Conservation (phyloP, 2,113 vertebrate species). For the Sardina pilchardus region DNA sequence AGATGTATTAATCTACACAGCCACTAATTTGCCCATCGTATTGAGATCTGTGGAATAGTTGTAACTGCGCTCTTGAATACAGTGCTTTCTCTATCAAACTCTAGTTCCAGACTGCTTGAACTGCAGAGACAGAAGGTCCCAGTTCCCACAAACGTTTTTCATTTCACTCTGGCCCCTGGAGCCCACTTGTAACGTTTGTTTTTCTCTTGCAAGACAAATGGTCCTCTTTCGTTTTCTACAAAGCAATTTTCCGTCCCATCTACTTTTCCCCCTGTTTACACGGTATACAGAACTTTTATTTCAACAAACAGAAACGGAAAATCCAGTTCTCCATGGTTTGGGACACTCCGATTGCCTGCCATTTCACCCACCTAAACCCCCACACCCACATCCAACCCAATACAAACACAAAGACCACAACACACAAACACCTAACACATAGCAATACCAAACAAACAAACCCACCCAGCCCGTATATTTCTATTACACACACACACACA, state of each 20-base stretch:
- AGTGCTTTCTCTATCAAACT: too few species aligned
- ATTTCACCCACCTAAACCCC: not conserved
- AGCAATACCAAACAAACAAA: not conserved
- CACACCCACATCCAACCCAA: not conserved
- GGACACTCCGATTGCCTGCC: not conserved
- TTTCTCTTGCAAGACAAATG: not conserved
- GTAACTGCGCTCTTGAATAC: too few species aligned
- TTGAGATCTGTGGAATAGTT: too few species aligned
- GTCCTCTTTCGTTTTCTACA: too few species aligned
- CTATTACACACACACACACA: not conserved
- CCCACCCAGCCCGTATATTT: not conserved
- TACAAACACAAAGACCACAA: not conserved
- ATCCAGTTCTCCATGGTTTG: not conserved
- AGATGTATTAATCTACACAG: too few species aligned
- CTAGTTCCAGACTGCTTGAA: too few species aligned
- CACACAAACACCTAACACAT: too few species aligned
- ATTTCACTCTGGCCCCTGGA: not conserved
- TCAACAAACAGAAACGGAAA: not conserved
- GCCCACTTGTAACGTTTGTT: not conserved
- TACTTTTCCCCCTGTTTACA: not conserved
- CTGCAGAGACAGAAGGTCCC: too few species aligned
- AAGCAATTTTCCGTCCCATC: too few species aligned
- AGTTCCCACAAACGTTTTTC: too few species aligned
- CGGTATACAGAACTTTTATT: not conserved
- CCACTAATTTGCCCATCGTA: too few species aligned